Evolutionary conservation across 30 jellyfish, hydroid and myxozoan genomes (phyloP), one percentile per base, ranked within the genome.

Genomic region (Rhopilema esculentum): DNA sequence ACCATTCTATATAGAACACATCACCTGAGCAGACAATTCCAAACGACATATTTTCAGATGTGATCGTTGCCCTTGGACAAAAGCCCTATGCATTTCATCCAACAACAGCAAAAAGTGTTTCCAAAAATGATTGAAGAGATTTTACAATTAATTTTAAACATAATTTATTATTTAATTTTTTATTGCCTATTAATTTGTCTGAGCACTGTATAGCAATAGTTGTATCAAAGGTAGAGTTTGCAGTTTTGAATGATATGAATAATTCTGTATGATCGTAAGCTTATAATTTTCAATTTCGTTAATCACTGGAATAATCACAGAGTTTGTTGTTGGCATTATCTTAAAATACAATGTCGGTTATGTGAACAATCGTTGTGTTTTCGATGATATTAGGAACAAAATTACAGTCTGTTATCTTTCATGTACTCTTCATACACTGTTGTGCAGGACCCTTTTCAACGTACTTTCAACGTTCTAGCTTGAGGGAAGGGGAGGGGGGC

Each of bases 151-250:
- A n/a, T n/a, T n/a, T n/a, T n/a, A n/a, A n/a, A n/a, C n/a, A n/a
- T n/a, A n/a, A n/a, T n/a, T n/a, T n/a, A n/a, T n/a, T n/a, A n/a
- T n/a, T n/a, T n/a, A n/a, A n/a, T n/a, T n/a, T n/a, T n/a, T n/a
- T n/a, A n/a, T n/a, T n/a, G n/a, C n/a, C n/a, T n/a, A n/a, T n/a
- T n/a, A n/a, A n/a, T n/a, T n/a, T 40, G 57, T 40, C 12, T 2
- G 27, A 19, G 72, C 2, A 63, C 66, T 63, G 72, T 63, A 63
- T 63, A 63, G 72, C 72, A 63, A 19, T 63, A 63, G 72, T 63
- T 63, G 72, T 63, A 63, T 63, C 72, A 63, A 19, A 63, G 72
- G 29, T 24, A 63, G 72, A 2, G 2, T 63, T 63, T 63, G 57
- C 57, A 40, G 57, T 40, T 40, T 40, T 40, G 57, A 40, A 40